Conservation (phyloP, 1,140 invertebrate genomes). For the Cardiocondyla obscurior region DNA sequence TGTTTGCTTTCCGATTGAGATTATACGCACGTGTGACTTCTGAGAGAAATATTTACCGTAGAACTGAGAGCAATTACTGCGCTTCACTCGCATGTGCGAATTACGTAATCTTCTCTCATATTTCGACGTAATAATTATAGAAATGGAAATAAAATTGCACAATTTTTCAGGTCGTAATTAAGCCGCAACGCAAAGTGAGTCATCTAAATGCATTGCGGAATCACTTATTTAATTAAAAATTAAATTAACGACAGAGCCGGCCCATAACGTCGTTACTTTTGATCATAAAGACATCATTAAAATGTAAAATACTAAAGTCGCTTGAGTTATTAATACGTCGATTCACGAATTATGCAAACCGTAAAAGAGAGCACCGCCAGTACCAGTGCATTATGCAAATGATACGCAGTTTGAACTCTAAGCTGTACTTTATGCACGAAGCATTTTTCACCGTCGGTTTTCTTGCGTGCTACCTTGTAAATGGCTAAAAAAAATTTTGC, state of each 20-base stretch:
- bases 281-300: conserved; percentile 26
- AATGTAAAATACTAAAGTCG: background rate
- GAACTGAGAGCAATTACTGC: background rate
- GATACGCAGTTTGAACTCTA: background rate
- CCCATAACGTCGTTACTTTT: conserved; percentile 1
- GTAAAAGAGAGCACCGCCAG: background rate
- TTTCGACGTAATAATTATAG: conserved; percentile 8
- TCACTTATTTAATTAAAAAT: conserved; percentile 31
- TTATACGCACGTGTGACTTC: background rate
- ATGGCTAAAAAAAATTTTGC: background rate
- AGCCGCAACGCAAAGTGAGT: background rate
- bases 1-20: background rate
- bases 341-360: conserved; percentile 12
- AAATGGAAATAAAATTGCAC: conserved; percentile 41
- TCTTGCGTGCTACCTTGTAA: background rate
- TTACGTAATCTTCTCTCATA: conserved; percentile 2
- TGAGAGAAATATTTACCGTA: background rate
- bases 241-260: background rate
- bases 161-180: conserved; percentile 23
- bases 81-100: background rate
- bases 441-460: background rate
- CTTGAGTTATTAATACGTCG: conserved; percentile 5
- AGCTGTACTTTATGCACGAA: background rate
- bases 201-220: background rate
- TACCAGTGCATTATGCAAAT: conserved; percentile 28